Base-by-base conservation (phyloP, 2,113 vertebrate genomes). In the Mustelus asterias region DNA sequence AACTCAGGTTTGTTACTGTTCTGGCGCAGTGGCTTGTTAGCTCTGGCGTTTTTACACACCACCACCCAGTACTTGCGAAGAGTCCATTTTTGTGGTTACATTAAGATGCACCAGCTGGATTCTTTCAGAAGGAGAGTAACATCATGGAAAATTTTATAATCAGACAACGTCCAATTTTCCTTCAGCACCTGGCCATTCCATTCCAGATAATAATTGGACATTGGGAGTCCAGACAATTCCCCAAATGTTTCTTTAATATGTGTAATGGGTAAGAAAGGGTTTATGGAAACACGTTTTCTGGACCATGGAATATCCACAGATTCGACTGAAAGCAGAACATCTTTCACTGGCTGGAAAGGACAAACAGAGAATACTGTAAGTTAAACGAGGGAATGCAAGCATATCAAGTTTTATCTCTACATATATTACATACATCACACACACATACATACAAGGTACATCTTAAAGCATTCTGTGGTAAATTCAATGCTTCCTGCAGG, bases 331-430 rank as follows among this genome's bases (percentile, higher is more conserved):
- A 95, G 14, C 14, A 2, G 65, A 72, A 95, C 10, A 70, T 10
- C 22, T 48, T 95, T 95, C 69, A 95, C 94, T 2, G 94, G 94
- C 94, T 95, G 44, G 29, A 95, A 70, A 72, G 5, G 8, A 94
- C n/a, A 69, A 95, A 72, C 20, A 72, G 13, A 89, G 60, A 90
- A 90, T 26, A n/a, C 24, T 89, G 24, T 88, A 65, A 67, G 65
- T 41, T 24, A 94, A 92, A 20, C 5, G 37, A 93, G 8, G 60
- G 16, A 18, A 65, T 26, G 18, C 60, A 67, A 37, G 48, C 41
- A 54, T 54, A 54, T 54, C 48, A 54, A 54, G 48, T 54, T 54
- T 54, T 54, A 54, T 54, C 48, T 54, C 48, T 54, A 54, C 48
- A 5, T 54, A 54, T 54, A 54, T 54, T 54, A 54, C 48, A 54